Evolutionary conservation across 2,888 invertebrate genomes (phyloP), one percentile per base, ranked within the genome.

Genomic region (Chydorus sphaericus): DNA sequence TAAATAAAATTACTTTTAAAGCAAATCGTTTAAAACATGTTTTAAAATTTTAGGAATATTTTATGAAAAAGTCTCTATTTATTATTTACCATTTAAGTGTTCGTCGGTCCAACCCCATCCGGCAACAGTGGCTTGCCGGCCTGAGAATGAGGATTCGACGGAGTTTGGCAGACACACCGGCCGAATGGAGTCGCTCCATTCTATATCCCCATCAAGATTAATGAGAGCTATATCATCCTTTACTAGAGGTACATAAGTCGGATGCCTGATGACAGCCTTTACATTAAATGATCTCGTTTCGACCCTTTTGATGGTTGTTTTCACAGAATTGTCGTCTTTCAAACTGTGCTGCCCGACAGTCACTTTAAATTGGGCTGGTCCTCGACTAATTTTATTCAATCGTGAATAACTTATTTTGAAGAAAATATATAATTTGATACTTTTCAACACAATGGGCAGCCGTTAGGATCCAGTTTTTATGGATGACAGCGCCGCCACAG

Each of bases 81-180:
- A n/a, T 14, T 1, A 4, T 54, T 37, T 54, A 56, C 56, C 56
- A 11, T 50, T 39, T 7, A 28, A 38, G 64, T 83, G 76, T 68
- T 89, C 89, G 61, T 83, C 73, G 0, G 83, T 82, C 78, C 87
- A 87, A 0, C 89, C 90, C 89, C 89, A 90, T 6, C 90, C 90
- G 26, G 85, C 84, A 0, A 86, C 85, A 0, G 80, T 79, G 0
- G 83, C 88, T 20, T 73, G 64, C 1, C 68, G 67, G 1, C 81
- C 80, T 50, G 74, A 75, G 62, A 76, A 79, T n/a, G 69, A 70
- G 59, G 63, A 61, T 8, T 55, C 61, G 0, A 74, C 73, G 54
- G 73, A 8, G 20, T 48, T 69, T 0, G 85, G 83, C 3, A 91
- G 72, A 66, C 91, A 91, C 11, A 83, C 84, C 2, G 91, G 90